phyloP scores from a whole-genome alignment of 2,888 invertebrate species.

The Drosophila borborema region DNA sequence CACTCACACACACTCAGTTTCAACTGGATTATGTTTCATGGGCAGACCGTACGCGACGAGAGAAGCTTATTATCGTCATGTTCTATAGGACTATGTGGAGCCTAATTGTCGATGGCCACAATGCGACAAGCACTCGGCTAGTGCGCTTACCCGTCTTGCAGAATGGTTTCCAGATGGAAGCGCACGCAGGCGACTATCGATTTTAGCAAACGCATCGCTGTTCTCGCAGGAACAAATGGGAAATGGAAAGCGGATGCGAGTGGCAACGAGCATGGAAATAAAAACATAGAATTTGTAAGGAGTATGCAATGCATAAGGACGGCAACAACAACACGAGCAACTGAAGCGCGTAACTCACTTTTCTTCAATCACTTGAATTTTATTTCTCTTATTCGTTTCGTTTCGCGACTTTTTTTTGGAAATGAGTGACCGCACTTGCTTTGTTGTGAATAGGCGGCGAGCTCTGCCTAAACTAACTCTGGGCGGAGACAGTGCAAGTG shows the following conservation, averaged over 20 bases:
- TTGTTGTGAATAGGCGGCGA: slow-evolving; percentile 38
- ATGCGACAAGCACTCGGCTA: background rate
- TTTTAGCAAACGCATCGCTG: slow-evolving; percentile 68
- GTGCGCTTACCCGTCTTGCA: slow-evolving; percentile 65
- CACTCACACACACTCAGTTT: slow-evolving; percentile 7
- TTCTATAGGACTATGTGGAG: slow-evolving; percentile 26
- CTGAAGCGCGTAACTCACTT: slow-evolving; percentile 31
- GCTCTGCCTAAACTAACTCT: slow-evolving; percentile 42
- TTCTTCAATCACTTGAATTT: background rate
- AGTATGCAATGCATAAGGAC: background rate
- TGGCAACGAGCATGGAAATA: slow-evolving; percentile 1
- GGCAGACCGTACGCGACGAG: slow-evolving; percentile 26
- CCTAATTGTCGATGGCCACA: background rate
- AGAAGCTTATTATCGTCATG: slow-evolving; percentile 37
- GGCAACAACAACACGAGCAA: background rate
- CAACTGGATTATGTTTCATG: slow-evolving; percentile 33
- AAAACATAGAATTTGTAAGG: slow-evolving; percentile 21
- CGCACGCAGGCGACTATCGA: slow-evolving; percentile 67
- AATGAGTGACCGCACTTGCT: background rate
- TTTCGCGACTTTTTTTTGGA: background rate
- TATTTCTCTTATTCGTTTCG: background rate
- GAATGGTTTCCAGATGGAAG: slow-evolving; percentile 45
- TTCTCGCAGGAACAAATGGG: slow-evolving; percentile 12
- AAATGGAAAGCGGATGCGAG: slow-evolving; percentile 9
- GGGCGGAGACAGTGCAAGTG: slow-evolving; percentile 15